Conservation (phyloP, 2,797 vertebrate genomes). For the Gouania willdenowi region DNA sequence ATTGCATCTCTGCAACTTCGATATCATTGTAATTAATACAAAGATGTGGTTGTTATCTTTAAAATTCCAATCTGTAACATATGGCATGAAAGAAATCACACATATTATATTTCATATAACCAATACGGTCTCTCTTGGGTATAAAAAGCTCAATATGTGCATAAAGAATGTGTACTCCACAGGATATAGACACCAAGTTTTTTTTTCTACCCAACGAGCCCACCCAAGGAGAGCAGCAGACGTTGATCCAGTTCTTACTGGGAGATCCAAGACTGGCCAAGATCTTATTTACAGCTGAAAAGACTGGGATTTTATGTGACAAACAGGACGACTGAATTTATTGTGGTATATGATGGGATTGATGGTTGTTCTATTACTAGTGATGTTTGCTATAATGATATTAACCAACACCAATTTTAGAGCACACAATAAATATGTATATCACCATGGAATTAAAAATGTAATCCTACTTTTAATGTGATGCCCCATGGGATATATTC, state of each 20-base stretch:
- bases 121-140: conserved; percentile 18
- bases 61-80: conserved; percentile 2
- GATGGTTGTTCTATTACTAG: too few relatives aligned
- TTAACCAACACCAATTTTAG: too few relatives aligned
- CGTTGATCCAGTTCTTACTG: conserved; percentile 33
- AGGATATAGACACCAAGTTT: conserved; percentile 22
- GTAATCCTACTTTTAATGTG: too few relatives aligned
- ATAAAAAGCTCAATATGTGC: conserved; percentile 25
- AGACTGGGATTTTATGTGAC: conserved; percentile 55
- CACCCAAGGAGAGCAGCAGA: conserved; percentile 66
- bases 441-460: too few relatives aligned
- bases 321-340: conserved; percentile 62
- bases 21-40: conserved; percentile 4
- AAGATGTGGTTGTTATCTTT: background rate
- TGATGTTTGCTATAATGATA: too few relatives aligned
- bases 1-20: too few relatives aligned
- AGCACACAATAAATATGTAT: too few relatives aligned
- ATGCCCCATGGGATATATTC: too few relatives aligned
- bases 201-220: conserved; percentile 45
- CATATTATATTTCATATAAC: conserved; percentile 23
- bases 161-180: conserved; percentile 33
- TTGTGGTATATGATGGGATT: too few relatives aligned
- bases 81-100: conserved; percentile 2
- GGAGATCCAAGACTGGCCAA: conserved; percentile 57
- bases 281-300: conserved; percentile 64